Evolutionary conservation across 2,113 vertebrate genomes (phyloP), one percentile per base, ranked within the genome.

Genomic region (Eupsittula cactorum): DNA sequence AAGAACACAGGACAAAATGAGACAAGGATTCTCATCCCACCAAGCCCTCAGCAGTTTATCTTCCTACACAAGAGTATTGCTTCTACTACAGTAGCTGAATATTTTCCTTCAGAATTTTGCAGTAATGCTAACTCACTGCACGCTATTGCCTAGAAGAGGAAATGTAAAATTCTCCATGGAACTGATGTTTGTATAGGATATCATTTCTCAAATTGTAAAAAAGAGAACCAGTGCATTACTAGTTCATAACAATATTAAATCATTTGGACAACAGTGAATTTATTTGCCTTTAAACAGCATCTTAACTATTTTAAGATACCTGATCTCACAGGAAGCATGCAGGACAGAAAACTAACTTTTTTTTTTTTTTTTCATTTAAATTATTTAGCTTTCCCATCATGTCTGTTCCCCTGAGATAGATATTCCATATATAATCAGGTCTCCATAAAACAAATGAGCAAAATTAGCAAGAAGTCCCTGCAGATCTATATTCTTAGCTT

Each of bases 291-390:
- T 89, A 50, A 82, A 44, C 6, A 74, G 1, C 1, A n/a, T 35
- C 70, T 78, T 68, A 91, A 67, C 10, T 63, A n/a, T 39, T 67
- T 53, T 19, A 74, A 10, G 4, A 74, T 17, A 47, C 4, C 20
- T 1, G 5, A 76, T 64, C 20, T 53, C n/a, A 62, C 23, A 77
- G 14, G 15, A 49, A 73, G 27, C 80, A 57, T 27, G 3, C 23
- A 71, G 31, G 16, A 63, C 3, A 52, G 13, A 70, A 83, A 47
- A 10, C 33, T 0, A 0, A 9, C 11, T 31, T 29, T 23, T 10
- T 27, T 12, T 13, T 29, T 27, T 31, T 28, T 82, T 52, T 7
- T 7, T 1, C 41, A 39, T 87, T 29, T 47, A 1, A 64, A 42
- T 73, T 62, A 76, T 47, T 88, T 64, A 13, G 7, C 31, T 67